phyloP scores from a whole-genome alignment of 2,888 invertebrate species.

The Carcina quercana region DNA sequence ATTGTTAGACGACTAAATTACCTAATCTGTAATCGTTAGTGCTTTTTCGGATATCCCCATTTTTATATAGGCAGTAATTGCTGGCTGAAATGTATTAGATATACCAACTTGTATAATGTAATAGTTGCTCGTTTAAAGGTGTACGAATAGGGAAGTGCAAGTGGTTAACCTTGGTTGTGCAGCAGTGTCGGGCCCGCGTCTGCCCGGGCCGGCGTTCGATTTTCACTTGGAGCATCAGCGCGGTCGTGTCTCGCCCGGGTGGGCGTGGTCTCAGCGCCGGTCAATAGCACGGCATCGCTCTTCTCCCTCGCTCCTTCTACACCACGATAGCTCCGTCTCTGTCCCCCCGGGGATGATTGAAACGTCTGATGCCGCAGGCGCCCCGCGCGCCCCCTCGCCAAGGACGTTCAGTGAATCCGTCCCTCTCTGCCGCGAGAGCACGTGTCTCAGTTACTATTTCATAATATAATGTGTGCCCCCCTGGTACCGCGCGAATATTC shows the following conservation, averaged over 20 bases:
- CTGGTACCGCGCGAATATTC: conserved; percentile 68
- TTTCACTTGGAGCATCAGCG: conserved; percentile 70
- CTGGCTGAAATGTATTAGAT: no score
- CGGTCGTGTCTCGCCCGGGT: conserved; percentile 69
- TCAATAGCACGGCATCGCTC: conserved; percentile 66
- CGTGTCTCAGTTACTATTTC: conserved; percentile 71
- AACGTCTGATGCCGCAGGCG: conserved; percentile 75
- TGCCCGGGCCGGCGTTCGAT: conserved; percentile 72
- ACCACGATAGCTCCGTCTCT: conserved; percentile 34
- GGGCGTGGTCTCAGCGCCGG: conserved; percentile 71
- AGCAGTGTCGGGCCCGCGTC: conserved; percentile 55
- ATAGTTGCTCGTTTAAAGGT: no score
- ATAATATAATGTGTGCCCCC: conserved; percentile 71
- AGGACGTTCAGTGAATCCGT: conserved; percentile 75
- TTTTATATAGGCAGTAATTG: no score
- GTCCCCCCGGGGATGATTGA: conserved; percentile 70
- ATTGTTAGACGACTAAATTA: no score
- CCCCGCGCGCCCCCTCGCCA: conserved; percentile 70
- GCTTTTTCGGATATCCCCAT: no score
- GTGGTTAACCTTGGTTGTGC: conserved; percentile 60
- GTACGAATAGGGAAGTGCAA: conserved; percentile 3
- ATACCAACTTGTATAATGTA: no score
- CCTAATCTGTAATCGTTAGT: no score
- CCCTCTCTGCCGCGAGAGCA: conserved; percentile 73
- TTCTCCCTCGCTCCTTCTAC: conserved; percentile 43